These are phyloP conservation scores for Parauchenoglanis punctatus DNA, from an alignment of 2,797 vertebrate species.

Conservation along the genomic window DNA sequence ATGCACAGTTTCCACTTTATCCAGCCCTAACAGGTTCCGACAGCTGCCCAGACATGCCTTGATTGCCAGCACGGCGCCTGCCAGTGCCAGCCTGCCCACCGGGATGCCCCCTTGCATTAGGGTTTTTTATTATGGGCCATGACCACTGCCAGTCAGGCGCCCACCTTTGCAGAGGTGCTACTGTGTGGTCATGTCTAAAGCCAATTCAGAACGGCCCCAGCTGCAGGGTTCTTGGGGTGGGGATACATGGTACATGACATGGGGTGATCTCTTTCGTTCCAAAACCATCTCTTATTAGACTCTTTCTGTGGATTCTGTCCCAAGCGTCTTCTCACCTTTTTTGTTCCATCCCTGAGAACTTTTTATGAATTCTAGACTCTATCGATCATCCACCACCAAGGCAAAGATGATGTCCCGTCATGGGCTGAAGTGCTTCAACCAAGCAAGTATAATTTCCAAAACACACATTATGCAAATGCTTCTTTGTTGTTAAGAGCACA, in stretches of 20 bases:
- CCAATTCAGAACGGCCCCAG: constrained; percentile 36
- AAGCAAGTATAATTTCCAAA: constrained; percentile 19
- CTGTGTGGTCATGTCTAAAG: constrained; percentile 48
- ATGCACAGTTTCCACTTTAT: constrained; percentile 44
- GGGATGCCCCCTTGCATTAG: constrained; percentile 46
- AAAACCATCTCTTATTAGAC: constrained; percentile 28
- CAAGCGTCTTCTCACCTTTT: constrained; percentile 6
- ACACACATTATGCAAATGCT: constrained; percentile 28
- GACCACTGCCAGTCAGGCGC: constrained; percentile 55
- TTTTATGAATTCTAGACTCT: constrained; percentile 18
- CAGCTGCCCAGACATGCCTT: constrained; percentile 61
- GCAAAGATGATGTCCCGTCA: background rate
- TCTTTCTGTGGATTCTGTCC: background rate
- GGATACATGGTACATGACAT: background rate
- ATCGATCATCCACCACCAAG: constrained; percentile 24
- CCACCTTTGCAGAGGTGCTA: constrained; percentile 28
- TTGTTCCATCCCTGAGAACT: background rate
- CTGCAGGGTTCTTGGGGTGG: constrained; percentile 31
- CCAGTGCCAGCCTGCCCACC: constrained; percentile 53
- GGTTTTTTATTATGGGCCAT: constrained; percentile 49
- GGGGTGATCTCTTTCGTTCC: background rate
- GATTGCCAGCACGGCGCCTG: constrained; percentile 53
- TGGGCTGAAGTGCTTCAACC: constrained; percentile 1
- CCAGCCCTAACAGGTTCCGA: constrained; percentile 51
- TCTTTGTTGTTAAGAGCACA: constrained; percentile 21